Evolutionary conservation across 2,888 invertebrate species (phyloP).

Genomic region (Flabesymbios commensalis): DNA sequence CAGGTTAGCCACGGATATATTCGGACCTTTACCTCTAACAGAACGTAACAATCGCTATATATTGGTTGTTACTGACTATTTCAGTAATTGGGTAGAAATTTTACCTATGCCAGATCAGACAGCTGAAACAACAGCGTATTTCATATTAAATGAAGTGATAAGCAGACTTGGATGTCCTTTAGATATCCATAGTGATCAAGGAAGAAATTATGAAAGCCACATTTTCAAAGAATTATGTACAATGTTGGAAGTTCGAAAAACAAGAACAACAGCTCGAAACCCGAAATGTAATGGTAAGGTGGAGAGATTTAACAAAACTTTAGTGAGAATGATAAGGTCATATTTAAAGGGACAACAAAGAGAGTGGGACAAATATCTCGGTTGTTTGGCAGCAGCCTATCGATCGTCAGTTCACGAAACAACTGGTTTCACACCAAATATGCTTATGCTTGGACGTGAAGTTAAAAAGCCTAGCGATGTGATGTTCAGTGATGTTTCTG

Average conservation of each 20-base stretch:
- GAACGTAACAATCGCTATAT: slow-evolving; percentile 31
- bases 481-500: slow-evolving; percentile 18
- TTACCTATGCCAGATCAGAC: slow-evolving; percentile 20
- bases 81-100: slow-evolving; percentile 30
- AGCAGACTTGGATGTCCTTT: slow-evolving; percentile 23
- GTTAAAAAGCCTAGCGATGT: slow-evolving; percentile 29
- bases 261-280: slow-evolving; percentile 27
- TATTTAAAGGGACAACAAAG: slow-evolving; percentile 17
- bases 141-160: slow-evolving; percentile 29
- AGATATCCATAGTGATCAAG: slow-evolving; percentile 34
- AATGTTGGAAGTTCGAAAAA: slow-evolving; percentile 32
- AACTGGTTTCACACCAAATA: slow-evolving; percentile 29
- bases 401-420: slow-evolving; percentile 21
- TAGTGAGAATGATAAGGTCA: slow-evolving; percentile 23
- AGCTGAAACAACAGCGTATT: slow-evolving; percentile 31
- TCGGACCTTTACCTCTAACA: slow-evolving; percentile 32
- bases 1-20: slow-evolving; percentile 29
- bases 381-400: slow-evolving; percentile 28
- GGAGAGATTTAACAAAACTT: slow-evolving; percentile 30
- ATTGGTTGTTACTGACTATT: slow-evolving; percentile 34
- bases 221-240: slow-evolving; percentile 29
- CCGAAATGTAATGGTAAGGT: slow-evolving; percentile 32
- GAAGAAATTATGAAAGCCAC: slow-evolving; percentile 31
- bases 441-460: slow-evolving; percentile 30
- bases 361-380: slow-evolving; percentile 35